Evolutionary conservation across 2,888 invertebrate species (phyloP).

Genomic region (Brachynemurus nebulosus): DNA sequence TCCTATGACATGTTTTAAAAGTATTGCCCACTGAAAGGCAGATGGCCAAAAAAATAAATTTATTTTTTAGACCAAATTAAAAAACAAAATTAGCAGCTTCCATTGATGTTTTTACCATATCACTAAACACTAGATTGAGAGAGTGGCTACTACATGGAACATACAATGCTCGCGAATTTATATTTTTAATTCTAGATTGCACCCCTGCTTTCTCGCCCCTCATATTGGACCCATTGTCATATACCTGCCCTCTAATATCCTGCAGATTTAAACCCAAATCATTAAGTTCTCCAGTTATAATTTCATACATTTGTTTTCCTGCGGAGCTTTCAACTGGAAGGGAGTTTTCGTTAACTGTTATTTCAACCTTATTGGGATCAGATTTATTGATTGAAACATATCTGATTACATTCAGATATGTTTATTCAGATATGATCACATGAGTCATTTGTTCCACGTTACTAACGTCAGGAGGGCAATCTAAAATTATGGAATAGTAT

Average conservation of each 20-base stretch:
- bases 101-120: constrained; percentile 16
- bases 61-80: too few species aligned
- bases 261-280: constrained; percentile 14
- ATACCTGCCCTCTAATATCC: too few species aligned
- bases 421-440: background rate
- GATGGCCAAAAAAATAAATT: too few species aligned
- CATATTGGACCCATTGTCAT: constrained; percentile 19
- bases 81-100: constrained; percentile 15
- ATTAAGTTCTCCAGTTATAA: constrained; percentile 19
- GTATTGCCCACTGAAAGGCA: constrained; percentile 14
- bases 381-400: too few species aligned
- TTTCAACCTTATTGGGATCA: too few species aligned
- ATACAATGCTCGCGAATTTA: constrained; percentile 18
- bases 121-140: constrained; percentile 19
- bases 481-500: background rate
- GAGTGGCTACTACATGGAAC: constrained; percentile 19
- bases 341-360: too few species aligned
- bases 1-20: constrained; percentile 13
- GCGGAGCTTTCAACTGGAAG: too few species aligned
- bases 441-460: background rate
- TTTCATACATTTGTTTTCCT: constrained; percentile 13
- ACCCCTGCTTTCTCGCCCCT: too few species aligned
- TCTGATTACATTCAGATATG: too few species aligned
- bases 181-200: too few species aligned
- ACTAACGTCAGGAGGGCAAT: too few species aligned